These are phyloP conservation scores for Esox niger DNA, from an alignment of 2,113 vertebrate genomes.

Conservation along the genomic window DNA sequence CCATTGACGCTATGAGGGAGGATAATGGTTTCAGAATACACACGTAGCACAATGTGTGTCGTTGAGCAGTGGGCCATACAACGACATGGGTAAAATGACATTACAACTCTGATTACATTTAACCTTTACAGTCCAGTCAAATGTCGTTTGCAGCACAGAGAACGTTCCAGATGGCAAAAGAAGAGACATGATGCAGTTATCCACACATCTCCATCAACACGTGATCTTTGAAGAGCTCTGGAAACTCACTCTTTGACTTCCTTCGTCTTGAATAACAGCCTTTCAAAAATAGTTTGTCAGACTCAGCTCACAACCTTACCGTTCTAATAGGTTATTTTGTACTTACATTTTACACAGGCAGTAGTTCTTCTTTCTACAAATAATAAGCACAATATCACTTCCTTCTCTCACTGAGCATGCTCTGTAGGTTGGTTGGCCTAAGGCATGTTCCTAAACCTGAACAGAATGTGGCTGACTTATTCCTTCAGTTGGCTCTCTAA, in stretches of 20 bases:
- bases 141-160: constrained; percentile 23
- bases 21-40: background rate
- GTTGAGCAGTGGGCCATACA: too few species aligned
- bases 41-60: too few species aligned
- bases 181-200: too few species aligned
- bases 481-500: too few species aligned
- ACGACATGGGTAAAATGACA: too few species aligned
- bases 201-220: constrained; percentile 4
- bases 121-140: constrained; percentile 8
- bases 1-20: background rate
- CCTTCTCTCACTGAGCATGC: constrained; percentile 38
- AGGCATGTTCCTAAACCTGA: constrained; percentile 47
- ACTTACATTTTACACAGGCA: background rate
- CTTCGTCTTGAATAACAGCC: too few species aligned
- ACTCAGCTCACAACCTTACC: background rate
- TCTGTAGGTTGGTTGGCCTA: constrained; percentile 85
- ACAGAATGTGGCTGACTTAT: too few species aligned
- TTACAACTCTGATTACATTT: background rate
- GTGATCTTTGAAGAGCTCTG: background rate
- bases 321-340: background rate
- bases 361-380: background rate
- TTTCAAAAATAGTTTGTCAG: too few species aligned
- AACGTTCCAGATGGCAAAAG: constrained; percentile 4
- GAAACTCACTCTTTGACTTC: background rate
- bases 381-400: background rate